Percentiles rank a stretch among this genome's conserved stretches.
Conservation (phyloP, 2,888 invertebrate species). For the Syritta pipiens region DNA sequence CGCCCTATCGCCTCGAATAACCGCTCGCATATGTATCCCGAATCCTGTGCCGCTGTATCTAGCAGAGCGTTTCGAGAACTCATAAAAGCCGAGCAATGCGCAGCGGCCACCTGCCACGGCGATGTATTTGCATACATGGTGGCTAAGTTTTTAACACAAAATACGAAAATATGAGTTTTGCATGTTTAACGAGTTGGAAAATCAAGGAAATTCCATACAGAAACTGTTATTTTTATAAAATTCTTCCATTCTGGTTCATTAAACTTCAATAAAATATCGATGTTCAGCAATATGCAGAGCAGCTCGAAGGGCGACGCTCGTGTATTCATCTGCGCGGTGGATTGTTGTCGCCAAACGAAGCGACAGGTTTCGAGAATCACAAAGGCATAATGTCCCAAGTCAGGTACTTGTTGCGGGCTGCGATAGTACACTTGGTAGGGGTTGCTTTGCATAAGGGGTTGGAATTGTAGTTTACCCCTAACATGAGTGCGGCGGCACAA, state of each 20-base stretch:
- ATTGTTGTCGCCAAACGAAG: too few relatives aligned
- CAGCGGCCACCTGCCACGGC: constrained; percentile 53
- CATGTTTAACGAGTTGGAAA: constrained; percentile 67
- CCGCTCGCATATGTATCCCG: too few relatives aligned
- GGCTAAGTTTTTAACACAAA: constrained; percentile 52
- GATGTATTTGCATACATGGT: constrained; percentile 59
- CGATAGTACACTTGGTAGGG: constrained; percentile 33
- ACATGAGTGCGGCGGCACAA: constrained; percentile 3
- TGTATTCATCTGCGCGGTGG: too few relatives aligned
- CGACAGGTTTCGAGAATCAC: constrained; percentile 61
- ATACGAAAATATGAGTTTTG: constrained; percentile 42
- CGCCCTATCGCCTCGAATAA: constrained; percentile 9
- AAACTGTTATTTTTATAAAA: constrained; percentile 49
- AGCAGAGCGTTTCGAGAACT: constrained; percentile 62
- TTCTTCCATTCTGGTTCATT: constrained; percentile 54
- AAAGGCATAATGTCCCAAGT: constrained; percentile 29
- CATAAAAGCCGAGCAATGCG: constrained; percentile 59
- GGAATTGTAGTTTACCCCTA: constrained; percentile 31
- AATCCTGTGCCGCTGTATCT: constrained; percentile 25
- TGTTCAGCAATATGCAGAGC: constrained; percentile 48
- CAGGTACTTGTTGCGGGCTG: constrained; percentile 63
- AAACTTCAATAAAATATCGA: constrained; percentile 59
- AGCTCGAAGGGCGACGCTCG: constrained; percentile 1
- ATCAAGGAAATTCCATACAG: constrained; percentile 48
- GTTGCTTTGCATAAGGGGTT: constrained; percentile 40